Conservation (phyloP, 2,797 vertebrate species). For the Pseudochaenichthys georgianus region DNA sequence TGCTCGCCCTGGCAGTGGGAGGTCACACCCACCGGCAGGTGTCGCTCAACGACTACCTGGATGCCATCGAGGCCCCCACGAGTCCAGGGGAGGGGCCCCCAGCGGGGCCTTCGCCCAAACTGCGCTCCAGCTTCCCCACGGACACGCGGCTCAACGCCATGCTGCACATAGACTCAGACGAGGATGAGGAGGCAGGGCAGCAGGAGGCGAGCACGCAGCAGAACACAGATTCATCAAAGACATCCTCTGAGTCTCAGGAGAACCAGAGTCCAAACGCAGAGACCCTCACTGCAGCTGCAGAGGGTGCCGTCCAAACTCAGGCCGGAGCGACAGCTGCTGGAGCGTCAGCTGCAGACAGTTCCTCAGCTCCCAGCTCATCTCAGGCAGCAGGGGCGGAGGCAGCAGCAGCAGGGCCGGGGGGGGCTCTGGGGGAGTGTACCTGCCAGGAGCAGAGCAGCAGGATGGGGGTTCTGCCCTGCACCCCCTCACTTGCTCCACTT, state of each 20-base stretch:
- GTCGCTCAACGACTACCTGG: constrained; percentile 94
- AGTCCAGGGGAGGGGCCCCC: constrained; percentile 80
- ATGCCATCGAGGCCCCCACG: constrained; percentile 86
- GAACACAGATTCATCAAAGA: constrained; percentile 32
- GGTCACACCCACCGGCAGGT: constrained; percentile 88
- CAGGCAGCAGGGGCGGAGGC: constrained; percentile 24
- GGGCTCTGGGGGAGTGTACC: constrained; percentile 39
- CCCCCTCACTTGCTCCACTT: constrained; percentile 54
- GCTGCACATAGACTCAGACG: constrained; percentile 97
- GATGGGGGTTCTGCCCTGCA: neutral
- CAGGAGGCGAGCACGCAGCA: constrained; percentile 75
- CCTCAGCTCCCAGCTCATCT: constrained; percentile 13
- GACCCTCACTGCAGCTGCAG: constrained; percentile 13
- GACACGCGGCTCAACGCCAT: constrained; percentile 96
- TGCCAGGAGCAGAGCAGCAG: constrained; percentile 48
- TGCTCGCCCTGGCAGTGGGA: constrained; percentile 54
- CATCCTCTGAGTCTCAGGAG: constrained; percentile 22
- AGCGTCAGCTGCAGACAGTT: constrained; percentile 8
- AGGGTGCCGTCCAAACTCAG: too few species aligned
- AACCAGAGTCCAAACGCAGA: neutral
- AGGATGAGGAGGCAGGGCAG: constrained; percentile 91
- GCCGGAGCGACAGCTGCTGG: neutral
- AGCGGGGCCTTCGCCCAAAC: constrained; percentile 89
- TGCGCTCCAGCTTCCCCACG: constrained; percentile 96
- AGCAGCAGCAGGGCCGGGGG: constrained; percentile 20